Base-by-base conservation (phyloP, 2,888 invertebrate genomes). In the Scaptomyza flava region DNA sequence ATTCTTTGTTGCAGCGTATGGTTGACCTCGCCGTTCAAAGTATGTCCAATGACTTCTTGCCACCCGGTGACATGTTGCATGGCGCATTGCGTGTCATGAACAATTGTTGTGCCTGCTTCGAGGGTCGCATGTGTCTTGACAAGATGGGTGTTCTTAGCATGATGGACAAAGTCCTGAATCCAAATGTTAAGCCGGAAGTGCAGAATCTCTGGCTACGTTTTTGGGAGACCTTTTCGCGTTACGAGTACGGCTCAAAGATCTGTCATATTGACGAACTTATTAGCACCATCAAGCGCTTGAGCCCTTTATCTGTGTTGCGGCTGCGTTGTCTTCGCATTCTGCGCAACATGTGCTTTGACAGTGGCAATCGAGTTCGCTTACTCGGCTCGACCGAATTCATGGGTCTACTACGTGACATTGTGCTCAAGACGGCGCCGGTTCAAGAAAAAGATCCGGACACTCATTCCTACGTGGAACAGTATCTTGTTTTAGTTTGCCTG, bases 331-430 rank as follows among this genome's bases (percentile, higher is more conserved):
- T 92, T 12, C 86, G 82, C 12, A 90, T 92, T 42, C 60, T 92
- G 9, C 87, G 92, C 23, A 92, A 92, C 80, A 91, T 92, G 90
- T 76, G 90, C 63, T 92, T 92, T 69, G 57, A 74, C n/a, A 80
- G 66, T 11, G 65, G 50, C 47, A 92, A 92, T 65, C 87, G 91
- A 6, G 63, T 81, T 3, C 72, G 80, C 6, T 68, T 92, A 17
- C 80, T 91, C 3, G 71, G 81, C 3, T 87, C 81, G 8, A 58
- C 72, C 7, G 89, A 89, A 31, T 90, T 89, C 9, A 38, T 87
- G 0, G 79, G 81, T n/a, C 67, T 89, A 6, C 57, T 89, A 31
- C 73, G 83, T 45, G 73, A 83, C 17, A 79, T 91, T 51, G 31
- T 90, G 2, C 47, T 63, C 0, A 76, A 80, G n/a, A 68, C 73